Base-by-base conservation (phyloP, 2,113 vertebrate species). In the Arvicanthis niloticus region DNA sequence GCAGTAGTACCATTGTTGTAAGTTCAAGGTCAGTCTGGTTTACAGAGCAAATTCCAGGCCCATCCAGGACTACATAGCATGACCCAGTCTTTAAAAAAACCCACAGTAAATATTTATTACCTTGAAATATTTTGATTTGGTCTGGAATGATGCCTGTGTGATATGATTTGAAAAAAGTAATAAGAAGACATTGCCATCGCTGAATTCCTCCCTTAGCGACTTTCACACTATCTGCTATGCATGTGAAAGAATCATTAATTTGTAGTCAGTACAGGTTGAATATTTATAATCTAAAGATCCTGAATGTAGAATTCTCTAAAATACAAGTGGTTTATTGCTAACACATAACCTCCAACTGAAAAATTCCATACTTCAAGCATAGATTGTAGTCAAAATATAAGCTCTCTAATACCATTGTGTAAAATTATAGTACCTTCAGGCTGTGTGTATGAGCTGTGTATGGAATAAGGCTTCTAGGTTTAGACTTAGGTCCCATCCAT, bases 71-170 rank as follows among this genome's bases (percentile, higher is more conserved):
- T 73, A 40, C 51, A 72, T 19, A 40, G 21, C 48, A 88, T 70
- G 68, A 42, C 24, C 16, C 51, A 12, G 15, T 73, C 19, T n/a
- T 16, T 34, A 15, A 77, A 53, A 21, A 40, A 45, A 40, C 21
- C 9, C 29, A 58, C 6, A 75, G 9, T 76, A 95, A 94, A 91
- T 91, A 92, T 75, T 87, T 82, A 29, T 87, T 82, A 53, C 73
- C 1, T 56, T 56, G 16, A 93, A 68, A 75, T 80, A 73, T 89
- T 95, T 80, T 70, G 12, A 84, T 26, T 85, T 86, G 26, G 51
- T 91, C 56, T 92, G 90, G 5, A 68, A 94, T 78, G 19, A 40
- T 95, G 17, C 6, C 19, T n/a, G 8, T 89, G 60, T 77, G 58
- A 42, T 53, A 65, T 48, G 21, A 58, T 85, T 91, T 72, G 42